phyloP scores from a whole-genome alignment of 2,888 invertebrate species.

The Lochmaea crataegi region DNA sequence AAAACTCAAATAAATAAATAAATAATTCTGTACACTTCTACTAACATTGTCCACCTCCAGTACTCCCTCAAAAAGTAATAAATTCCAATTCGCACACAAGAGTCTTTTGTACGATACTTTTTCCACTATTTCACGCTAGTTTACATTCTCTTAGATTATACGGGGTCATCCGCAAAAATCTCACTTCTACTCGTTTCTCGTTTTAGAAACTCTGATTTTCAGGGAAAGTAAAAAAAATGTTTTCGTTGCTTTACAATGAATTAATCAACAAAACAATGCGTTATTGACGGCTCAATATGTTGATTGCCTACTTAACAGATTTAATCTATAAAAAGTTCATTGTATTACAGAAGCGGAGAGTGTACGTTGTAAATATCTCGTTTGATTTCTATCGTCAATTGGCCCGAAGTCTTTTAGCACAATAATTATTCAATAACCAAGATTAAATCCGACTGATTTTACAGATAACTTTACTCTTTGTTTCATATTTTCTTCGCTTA shows the following conservation, averaged over 20 bases:
- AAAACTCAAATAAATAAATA: too few relatives aligned
- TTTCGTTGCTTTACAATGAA: not conserved
- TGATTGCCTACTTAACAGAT: conserved; percentile 27
- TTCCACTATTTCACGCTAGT: too few relatives aligned
- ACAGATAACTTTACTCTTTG: conserved; percentile 20
- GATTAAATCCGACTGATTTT: conserved; percentile 8
- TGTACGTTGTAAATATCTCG: conserved; percentile 17
- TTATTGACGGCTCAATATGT: conserved; percentile 18
- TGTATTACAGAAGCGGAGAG: conserved; percentile 29
- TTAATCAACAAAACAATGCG: not conserved
- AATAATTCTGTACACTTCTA: too few relatives aligned
- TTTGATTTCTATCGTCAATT: conserved; percentile 26
- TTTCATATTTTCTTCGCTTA: not conserved
- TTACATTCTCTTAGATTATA: too few relatives aligned
- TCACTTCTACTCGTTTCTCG: too few relatives aligned
- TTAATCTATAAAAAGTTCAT: conserved; percentile 16
- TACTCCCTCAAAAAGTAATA: too few relatives aligned
- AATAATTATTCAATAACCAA: conserved; percentile 30
- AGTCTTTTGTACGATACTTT: too few relatives aligned
- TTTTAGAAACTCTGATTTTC: too few relatives aligned
- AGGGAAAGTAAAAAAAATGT: too few relatives aligned
- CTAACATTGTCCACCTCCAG: too few relatives aligned
- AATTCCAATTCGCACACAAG: too few relatives aligned
- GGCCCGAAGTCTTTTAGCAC: conserved; percentile 24
- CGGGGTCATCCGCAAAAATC: too few relatives aligned